These are phyloP conservation scores for Amaurobius ferox DNA, from an alignment of 2,888 invertebrate genomes.

Conservation along the genomic window DNA sequence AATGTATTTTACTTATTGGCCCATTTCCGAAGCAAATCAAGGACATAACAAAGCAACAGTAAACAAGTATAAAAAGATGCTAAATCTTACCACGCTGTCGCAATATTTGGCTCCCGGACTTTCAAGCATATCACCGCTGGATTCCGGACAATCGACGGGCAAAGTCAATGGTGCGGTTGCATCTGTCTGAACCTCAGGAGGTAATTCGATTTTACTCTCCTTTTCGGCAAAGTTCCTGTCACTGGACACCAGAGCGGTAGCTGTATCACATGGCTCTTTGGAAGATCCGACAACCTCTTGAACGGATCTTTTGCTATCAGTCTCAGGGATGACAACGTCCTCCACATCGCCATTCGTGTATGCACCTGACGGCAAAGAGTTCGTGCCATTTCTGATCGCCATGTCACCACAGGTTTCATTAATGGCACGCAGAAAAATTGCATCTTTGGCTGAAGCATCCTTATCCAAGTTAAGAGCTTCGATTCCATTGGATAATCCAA, in stretches of 20 bases:
- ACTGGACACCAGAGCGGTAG: neutral
- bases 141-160: neutral
- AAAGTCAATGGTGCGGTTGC: neutral
- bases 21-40: too few species aligned
- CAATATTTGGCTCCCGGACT: slow-evolving; percentile 21
- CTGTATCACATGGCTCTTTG: slow-evolving; percentile 17
- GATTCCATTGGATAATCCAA: slow-evolving; percentile 23
- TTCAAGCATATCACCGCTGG: neutral
- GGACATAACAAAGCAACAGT: neutral
- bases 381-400: neutral
- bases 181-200: neutral
- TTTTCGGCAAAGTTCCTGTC: slow-evolving; percentile 7
- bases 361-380: neutral
- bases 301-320: neutral
- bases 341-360: too few species aligned
- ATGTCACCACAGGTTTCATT: neutral
- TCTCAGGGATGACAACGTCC: neutral
- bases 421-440: neutral
- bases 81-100: slow-evolving; percentile 40
- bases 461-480: slow-evolving; percentile 5
- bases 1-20: too few species aligned
- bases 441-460: neutral
- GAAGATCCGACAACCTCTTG: neutral
- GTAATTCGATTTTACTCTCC: neutral
- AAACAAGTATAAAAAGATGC: neutral